Base-by-base conservation (phyloP, 2,888 invertebrate genomes). In the Hypolimnas misippus region DNA sequence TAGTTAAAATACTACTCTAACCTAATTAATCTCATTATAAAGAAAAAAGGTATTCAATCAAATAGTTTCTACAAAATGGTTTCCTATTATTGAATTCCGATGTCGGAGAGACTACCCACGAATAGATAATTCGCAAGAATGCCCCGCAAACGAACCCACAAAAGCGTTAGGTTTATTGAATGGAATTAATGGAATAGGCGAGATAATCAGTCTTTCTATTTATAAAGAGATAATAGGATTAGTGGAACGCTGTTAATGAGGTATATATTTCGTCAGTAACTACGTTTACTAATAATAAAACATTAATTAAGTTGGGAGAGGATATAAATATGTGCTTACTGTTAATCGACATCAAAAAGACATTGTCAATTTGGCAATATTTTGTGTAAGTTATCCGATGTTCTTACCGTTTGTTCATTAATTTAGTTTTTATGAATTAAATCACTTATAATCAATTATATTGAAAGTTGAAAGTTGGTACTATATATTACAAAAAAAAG, bases 161-260 rank as follows among this genome's bases (percentile, higher is more conserved):
- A 49, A 46, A 25, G 25, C 46, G 25, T 49, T 38, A 44, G 12
- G 44, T 49, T 49, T 25, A 14, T 49, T 49, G 25, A 49, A 49
- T 25, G 17, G 6, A 49, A 49, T 14, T 25, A 14, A 49, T 29
- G 29, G 49, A 38, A 38, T 1, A n/a, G 35, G n/a, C n/a, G n/a
- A 1, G n/a, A 38, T n/a, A 38, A 38, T 33, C 33, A 38, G 35
- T n/a, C 35, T n/a, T 38, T 38, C 35, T 38, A 38, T 38, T 38
- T 38, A 38, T 38, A 38, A 38, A 38, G n/a, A 1, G 25, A 25
- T 38, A 38, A 38, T 38, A n/a, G 2, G 3, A n/a, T 38, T n/a
- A 38, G 35, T 38, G n/a, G n/a, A 38, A 38, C 35, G 12, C 12
- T n/a, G 1, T 38, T 38, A 38, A 38, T 38, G 35, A 38, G 35